Conservation (phyloP, 2,888 invertebrate species). For the Lamellibrachia columna region DNA sequence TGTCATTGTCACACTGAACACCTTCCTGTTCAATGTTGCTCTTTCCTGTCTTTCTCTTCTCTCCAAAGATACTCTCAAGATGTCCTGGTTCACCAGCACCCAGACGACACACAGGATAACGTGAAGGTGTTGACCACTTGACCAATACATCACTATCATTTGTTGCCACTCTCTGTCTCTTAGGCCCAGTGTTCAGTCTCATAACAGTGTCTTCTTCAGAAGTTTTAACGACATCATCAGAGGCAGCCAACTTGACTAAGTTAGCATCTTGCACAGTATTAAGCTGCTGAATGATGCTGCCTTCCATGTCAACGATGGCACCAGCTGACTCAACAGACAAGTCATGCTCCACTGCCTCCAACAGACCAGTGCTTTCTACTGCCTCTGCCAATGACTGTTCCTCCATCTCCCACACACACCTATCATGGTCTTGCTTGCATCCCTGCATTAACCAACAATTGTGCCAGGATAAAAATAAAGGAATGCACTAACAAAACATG, state of each 20-base stretch:
- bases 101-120: neutral
- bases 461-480: neutral
- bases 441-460: neutral
- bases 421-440: neutral
- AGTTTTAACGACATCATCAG: neutral
- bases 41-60: neutral
- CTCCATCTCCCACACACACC: neutral
- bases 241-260: neutral
- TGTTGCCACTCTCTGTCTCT: neutral
- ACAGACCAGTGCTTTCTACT: conserved; percentile 11
- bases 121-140: neutral
- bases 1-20: neutral
- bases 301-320: neutral
- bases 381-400: neutral
- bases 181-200: no score
- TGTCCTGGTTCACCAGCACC: neutral
- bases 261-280: neutral
- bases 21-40: neutral
- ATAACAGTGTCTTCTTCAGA: neutral
- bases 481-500: neutral
- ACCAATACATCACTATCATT: neutral
- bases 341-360: conserved; percentile 2
- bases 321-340: neutral
- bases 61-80: neutral
- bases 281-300: neutral